Percentiles rank a stretch among this genome's conserved stretches.
These are phyloP conservation scores for Galeopterus variegatus DNA, from an alignment of 2,113 vertebrate species.

Conservation along the genomic window DNA sequence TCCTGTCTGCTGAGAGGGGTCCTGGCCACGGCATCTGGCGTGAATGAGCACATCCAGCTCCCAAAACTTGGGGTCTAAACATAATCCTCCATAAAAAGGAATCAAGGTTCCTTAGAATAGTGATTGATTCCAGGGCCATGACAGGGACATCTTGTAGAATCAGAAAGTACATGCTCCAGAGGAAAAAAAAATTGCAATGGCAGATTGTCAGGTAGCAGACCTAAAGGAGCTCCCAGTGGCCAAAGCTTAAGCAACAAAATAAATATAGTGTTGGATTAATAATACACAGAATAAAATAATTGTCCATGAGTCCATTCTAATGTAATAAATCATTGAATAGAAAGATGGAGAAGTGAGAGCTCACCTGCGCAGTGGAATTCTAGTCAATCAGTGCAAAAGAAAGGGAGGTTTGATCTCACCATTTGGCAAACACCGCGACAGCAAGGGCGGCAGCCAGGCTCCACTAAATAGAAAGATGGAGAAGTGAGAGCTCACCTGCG, in stretches of 20 bases:
- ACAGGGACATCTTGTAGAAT: neutral
- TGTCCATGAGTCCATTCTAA: neutral
- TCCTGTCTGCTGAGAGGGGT: neutral
- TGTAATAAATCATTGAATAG: neutral
- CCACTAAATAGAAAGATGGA: neutral
- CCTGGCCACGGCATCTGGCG: too few relatives aligned
- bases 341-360: neutral
- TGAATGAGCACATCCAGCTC: fast-evolving
- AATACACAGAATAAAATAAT: neutral
- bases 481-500: neutral
- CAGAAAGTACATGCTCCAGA: neutral
- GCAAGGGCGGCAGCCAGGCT: fast-evolving
- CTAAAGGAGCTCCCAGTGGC: neutral
- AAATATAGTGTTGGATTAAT: fast-evolving
- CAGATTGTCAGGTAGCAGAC: neutral
- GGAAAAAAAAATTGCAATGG: too few relatives aligned
- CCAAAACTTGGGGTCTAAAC: neutral
- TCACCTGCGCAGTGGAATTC: neutral
- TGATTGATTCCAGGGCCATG: neutral
- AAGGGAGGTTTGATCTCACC: too few relatives aligned
- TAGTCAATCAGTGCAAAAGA: neutral
- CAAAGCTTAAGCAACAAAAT: neutral
- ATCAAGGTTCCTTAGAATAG: neutral
- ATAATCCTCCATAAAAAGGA: neutral
- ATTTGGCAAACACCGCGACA: fast-evolving